A percentile compares a stretch with the other conserved stretches of the same genome.
These are phyloP conservation scores for Agrotis puta DNA, from an alignment of 2,888 invertebrate species.

Conservation along the genomic window DNA sequence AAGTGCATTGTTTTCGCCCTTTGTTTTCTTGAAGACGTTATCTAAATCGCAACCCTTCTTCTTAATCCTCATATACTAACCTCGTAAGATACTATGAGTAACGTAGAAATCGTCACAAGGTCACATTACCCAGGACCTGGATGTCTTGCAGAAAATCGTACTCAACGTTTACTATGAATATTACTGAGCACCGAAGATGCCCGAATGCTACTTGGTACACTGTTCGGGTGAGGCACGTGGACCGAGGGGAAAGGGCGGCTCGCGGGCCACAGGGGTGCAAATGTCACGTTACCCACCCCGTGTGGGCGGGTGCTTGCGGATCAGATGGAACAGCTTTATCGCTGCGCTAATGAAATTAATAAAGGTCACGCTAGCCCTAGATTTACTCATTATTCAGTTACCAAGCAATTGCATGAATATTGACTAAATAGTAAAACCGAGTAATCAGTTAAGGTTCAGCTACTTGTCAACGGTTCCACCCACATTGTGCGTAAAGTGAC, in stretches of 20 bases:
- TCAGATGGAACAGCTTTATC: slow-evolving; percentile 69
- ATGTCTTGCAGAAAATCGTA: slow-evolving; percentile 36
- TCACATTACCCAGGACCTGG: slow-evolving; percentile 10
- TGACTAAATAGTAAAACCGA: slow-evolving; percentile 4
- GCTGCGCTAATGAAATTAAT: slow-evolving; percentile 76
- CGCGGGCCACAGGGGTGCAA: slow-evolving; percentile 69
- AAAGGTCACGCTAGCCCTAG: slow-evolving; percentile 71
- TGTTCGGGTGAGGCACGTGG: slow-evolving; percentile 73
- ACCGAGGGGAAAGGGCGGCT: slow-evolving; percentile 53
- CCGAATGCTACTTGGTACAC: slow-evolving; percentile 66
- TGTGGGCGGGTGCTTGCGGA: slow-evolving; percentile 69
- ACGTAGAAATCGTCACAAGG: slow-evolving; percentile 10
- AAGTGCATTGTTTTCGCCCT: background rate
- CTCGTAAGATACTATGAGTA: background rate
- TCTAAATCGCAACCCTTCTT: background rate
- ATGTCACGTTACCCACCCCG: slow-evolving; percentile 80
- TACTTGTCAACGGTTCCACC: slow-evolving; percentile 34
- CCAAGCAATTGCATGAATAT: slow-evolving; percentile 9
- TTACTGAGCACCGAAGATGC: slow-evolving; percentile 61
- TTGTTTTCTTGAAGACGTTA: background rate
- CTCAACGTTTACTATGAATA: slow-evolving; percentile 69
- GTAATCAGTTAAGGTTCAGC: slow-evolving; percentile 17
- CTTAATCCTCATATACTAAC: background rate
- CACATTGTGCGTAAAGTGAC: slow-evolving; percentile 30
- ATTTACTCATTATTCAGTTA: slow-evolving; percentile 52